Base-by-base conservation (phyloP, 2,888 invertebrate genomes). In the Zygaena filipendulae region DNA sequence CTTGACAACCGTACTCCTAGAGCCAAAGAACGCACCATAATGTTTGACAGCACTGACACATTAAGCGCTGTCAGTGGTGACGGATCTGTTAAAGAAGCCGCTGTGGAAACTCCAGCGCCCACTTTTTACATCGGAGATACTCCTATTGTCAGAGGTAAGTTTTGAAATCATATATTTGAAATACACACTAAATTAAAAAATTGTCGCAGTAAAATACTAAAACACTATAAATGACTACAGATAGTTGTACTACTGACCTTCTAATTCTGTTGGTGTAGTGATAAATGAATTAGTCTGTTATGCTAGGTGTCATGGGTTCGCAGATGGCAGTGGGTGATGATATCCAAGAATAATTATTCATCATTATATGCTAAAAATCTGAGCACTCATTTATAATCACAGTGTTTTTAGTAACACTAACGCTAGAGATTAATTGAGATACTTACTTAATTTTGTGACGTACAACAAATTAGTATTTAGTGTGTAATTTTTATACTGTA, bases 41-140 rank as follows among this genome's bases (percentile, higher is more conserved):
- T 80, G 74, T 81, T 81, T 21, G 81, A 81, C 39, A 80, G 80
- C 38, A 80, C 79, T 3, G 79, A 80, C 33, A 80, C 79, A 0
- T 48, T 80, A 3, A 80, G 79, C 34, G 79, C 77, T 3, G 69
- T 79, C 25, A 74, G 81, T 23, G 71, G 66, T 0, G 75, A 80
- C 18, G 62, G 66, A 3, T 74, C 77, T 0, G 69, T 74, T 2
- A 57, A 57, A 21, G 71, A 77, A 36, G 77, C 70, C 0, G 38
- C 56, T 0, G 67, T 75, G 0, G 77, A 77, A 39, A 53, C 67
- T 3, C 63, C 80, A 5, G 79, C 79, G 11, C 59, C 70, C 0
- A 81, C 80, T 0, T 81, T 81, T 49, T 81, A 71, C 32, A 81
- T 81, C 29, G 81, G 81, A 25, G 80, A 81, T 25, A 80, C 79